A percentile compares a stretch with the other conserved stretches of the same genome.
These are phyloP conservation scores for Steinernema scapterisci DNA, from an alignment of 2,888 invertebrate genomes.

Conservation along the genomic window DNA sequence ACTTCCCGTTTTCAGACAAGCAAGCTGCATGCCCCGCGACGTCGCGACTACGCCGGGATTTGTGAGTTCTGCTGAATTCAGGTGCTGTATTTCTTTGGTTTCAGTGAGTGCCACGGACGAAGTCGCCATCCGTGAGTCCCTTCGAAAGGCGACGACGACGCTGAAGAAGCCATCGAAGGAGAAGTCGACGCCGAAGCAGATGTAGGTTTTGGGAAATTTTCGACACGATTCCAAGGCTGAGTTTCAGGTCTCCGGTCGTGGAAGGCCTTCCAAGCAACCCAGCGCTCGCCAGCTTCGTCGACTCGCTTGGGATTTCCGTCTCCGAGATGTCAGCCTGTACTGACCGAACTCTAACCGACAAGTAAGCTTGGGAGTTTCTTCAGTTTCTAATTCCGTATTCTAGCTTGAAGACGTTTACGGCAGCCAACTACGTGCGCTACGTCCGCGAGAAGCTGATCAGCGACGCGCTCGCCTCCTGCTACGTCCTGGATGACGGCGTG, in stretches of 20 bases:
- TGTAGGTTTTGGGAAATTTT: too few relatives aligned
- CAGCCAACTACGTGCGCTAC: slow-evolving; percentile 10
- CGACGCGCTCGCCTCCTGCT: slow-evolving; percentile 28
- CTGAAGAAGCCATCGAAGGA: neutral
- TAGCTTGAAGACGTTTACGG: slow-evolving; percentile 17
- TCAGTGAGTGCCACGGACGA: neutral
- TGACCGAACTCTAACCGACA: slow-evolving; percentile 1
- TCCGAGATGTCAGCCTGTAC: slow-evolving; percentile 23
- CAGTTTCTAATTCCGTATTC: neutral
- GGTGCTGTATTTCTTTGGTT: neutral
- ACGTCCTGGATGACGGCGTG: slow-evolving; percentile 14
- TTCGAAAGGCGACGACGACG: neutral
- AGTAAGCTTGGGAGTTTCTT: neutral
- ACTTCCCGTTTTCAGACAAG: neutral
- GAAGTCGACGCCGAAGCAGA: neutral
- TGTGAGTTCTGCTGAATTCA: neutral
- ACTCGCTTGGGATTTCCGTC: neutral
- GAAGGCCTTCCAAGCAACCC: neutral
- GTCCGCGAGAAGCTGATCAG: neutral
- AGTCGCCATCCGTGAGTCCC: neutral
- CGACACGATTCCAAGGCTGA: too few relatives aligned
- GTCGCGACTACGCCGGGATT: neutral
- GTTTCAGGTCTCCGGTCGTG: too few relatives aligned
- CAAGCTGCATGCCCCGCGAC: neutral
- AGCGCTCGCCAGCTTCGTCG: neutral